Conservation (phyloP, 1,140 invertebrate genomes). For the Drosophila leontia region DNA sequence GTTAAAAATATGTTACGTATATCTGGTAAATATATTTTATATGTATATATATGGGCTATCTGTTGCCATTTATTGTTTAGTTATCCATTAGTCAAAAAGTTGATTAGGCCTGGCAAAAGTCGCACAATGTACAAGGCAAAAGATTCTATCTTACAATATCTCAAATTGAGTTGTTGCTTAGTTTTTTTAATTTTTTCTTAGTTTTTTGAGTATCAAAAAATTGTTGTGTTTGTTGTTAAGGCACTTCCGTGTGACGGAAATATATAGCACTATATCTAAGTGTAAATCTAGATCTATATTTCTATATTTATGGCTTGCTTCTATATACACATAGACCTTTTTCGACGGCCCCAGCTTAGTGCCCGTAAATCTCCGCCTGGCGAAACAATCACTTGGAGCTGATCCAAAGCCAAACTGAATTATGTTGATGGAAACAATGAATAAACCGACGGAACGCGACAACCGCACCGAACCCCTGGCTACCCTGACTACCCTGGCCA, state of each 20-base stretch:
- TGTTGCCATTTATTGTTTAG: constrained; percentile 40
- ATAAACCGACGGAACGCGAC: constrained; percentile 23
- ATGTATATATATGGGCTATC: constrained; percentile 37
- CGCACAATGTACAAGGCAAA: constrained; percentile 78
- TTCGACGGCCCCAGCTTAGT: constrained; percentile 57
- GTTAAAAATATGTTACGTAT: constrained; percentile 74
- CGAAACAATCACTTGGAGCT: constrained; percentile 74
- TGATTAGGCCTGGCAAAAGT: constrained; percentile 71
- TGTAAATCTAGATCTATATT: constrained; percentile 56
- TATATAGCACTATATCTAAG: constrained; percentile 73
- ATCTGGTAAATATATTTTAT: constrained; percentile 69
- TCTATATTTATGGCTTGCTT: constrained; percentile 42
- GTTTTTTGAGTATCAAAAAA: constrained; percentile 65
- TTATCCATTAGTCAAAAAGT: constrained; percentile 72
- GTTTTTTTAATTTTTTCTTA: constrained; percentile 4
- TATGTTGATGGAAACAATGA: constrained; percentile 80
- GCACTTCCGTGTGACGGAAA: constrained; percentile 85
- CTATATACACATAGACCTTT: constrained; percentile 40
- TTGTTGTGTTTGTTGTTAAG: constrained; percentile 66
- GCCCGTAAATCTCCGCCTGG: constrained; percentile 72
- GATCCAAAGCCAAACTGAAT: constrained; percentile 76
- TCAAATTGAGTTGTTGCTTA: constrained; percentile 32
- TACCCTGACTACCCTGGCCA: constrained; percentile 24
- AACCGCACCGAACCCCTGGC: constrained; percentile 3
- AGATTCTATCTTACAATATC: constrained; percentile 52